Base-by-base conservation (phyloP, 2,113 vertebrate species). In the Ageneiosus marmoratus region DNA sequence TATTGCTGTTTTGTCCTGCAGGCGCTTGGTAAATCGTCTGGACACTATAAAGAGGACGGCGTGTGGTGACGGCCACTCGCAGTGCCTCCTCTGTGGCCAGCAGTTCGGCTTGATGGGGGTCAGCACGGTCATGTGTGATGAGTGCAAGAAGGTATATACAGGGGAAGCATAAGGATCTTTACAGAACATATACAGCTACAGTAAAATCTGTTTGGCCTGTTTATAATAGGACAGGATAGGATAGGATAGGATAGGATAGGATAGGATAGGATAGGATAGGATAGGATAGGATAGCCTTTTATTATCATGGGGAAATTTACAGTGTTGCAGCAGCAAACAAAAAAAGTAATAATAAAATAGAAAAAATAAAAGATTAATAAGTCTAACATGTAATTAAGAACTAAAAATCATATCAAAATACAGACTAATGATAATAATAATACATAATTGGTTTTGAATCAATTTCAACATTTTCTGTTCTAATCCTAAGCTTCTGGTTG, bases 111-210 rank as follows among this genome's bases (percentile, higher is more conserved):
- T 91, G 0, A 91, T 91, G 62, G 96, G 95, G 2, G 93, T 95
- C 0, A 79, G 95, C 65, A 92, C 95, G 0, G 96, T 96, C 0
- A 94, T 97, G 82, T 99, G 97, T 5, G 95, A 95, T 58, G 95
- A 97, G 89, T 99, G 97, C 88, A 97, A 95, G 84, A 98, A 99
- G 93, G 97, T 98, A 93, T n/a, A 24, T 18, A 41, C 3, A 60
- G 24, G 0, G 5, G 12, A 7, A 48, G 41, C 22, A 20, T 67
- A 9, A 67, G 3, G 8, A 37, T 22, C 18, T 37, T 22, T 37
- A 37, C 63, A 48, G 11, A 27, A 73, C 13, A 73, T 27, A 24
- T 75, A 32, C 48, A 50, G 46, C n/a, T 51, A 32, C 48, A 22
- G 12, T 37, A n/a, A 72, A 24, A 51, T 74, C 46, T 32, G 1